Evolutionary conservation across 1,140 invertebrate species (phyloP).

Genomic region (Tetranychus urticae): DNA sequence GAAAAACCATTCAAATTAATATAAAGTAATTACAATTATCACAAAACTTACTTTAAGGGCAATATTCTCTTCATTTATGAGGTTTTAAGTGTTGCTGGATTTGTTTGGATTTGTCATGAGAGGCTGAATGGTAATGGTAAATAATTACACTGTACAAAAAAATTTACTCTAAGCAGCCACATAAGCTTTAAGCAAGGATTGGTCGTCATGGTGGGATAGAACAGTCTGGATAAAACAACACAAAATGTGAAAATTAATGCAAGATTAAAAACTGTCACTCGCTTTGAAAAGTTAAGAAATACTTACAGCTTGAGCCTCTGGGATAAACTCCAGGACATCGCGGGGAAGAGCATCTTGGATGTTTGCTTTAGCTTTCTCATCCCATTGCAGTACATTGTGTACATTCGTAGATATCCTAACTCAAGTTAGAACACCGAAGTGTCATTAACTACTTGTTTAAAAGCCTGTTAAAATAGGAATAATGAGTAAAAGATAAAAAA

Average conservation of each 20-base stretch:
- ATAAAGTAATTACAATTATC: not conserved
- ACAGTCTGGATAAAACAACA: conserved; percentile 33
- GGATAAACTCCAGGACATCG: conserved; percentile 83
- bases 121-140: conserved; percentile 89
- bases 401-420: conserved; percentile 34
- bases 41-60: conserved; percentile 39
- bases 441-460: conserved; percentile 94
- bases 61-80: conserved; percentile 52
- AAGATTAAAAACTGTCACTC: not conserved
- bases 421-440: conserved; percentile 79
- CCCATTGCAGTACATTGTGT: conserved; percentile 81
- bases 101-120: conserved; percentile 43
- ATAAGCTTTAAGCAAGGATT: conserved; percentile 79
- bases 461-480: conserved; percentile 31
- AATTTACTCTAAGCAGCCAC: conserved; percentile 92
- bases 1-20: not conserved
- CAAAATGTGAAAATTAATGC: not conserved
- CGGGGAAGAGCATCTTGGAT: conserved; percentile 63
- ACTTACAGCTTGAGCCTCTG: not conserved
- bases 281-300: too few relatives aligned
- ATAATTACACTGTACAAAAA: conserved; percentile 89
- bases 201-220: conserved; percentile 68
- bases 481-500: not conserved
- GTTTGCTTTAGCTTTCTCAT: conserved; percentile 49
- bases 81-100: conserved; percentile 32